Conservation (phyloP, 2,888 invertebrate genomes). For the Clusia tigrina region DNA sequence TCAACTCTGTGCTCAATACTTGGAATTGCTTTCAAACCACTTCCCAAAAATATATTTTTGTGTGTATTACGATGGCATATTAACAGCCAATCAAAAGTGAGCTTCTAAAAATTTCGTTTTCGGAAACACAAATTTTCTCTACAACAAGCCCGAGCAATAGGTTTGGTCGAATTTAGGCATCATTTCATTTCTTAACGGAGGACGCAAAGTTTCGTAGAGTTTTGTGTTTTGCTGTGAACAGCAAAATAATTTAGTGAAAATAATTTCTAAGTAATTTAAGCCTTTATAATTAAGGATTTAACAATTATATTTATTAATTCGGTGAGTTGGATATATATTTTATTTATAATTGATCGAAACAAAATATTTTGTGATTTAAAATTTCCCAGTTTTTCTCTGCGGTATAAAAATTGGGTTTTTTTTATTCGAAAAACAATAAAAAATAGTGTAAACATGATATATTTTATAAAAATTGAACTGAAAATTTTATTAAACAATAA, state of each 20-base stretch:
- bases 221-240: slow-evolving; percentile 15
- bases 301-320: background rate
- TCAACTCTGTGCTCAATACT: too few species aligned
- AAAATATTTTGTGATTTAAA: background rate
- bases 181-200: slow-evolving; percentile 31
- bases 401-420: slow-evolving; percentile 15
- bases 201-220: slow-evolving; percentile 24
- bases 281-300: background rate
- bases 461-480: too few species aligned
- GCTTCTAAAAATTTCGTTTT: slow-evolving; percentile 39
- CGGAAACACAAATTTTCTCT: slow-evolving; percentile 38
- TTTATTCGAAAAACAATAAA: slow-evolving; percentile 25
- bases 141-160: slow-evolving; percentile 22
- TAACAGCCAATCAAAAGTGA: slow-evolving; percentile 37
- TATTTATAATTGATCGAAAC: background rate
- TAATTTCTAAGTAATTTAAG: background rate
- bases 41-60: too few species aligned
- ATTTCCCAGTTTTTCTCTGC: slow-evolving; percentile 25
- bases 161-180: slow-evolving; percentile 39
- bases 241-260: background rate
- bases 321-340: background rate
- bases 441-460: too few species aligned
- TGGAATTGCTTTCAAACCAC: too few species aligned
- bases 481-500: slow-evolving; percentile 10
- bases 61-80: too few species aligned